These are phyloP conservation scores for Amphipoea oculea DNA, from an alignment of 2,888 invertebrate genomes.

Conservation along the genomic window DNA sequence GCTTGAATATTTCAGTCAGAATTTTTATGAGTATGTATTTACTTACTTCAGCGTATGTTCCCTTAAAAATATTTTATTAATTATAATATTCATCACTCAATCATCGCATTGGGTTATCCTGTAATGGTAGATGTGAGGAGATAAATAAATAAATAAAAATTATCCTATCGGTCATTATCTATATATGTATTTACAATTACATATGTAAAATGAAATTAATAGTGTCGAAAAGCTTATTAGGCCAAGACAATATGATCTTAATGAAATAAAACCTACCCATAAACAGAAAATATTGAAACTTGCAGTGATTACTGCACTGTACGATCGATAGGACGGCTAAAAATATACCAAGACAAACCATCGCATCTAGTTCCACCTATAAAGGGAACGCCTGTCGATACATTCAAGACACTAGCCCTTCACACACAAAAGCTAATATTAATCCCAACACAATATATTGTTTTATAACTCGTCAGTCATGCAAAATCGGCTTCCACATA, in stretches of 20 bases:
- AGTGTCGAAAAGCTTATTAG: background rate
- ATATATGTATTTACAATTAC: background rate
- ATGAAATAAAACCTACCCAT: too few relatives aligned
- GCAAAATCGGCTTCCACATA: constrained; percentile 76
- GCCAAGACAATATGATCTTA: background rate
- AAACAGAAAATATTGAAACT: background rate
- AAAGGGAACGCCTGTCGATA: constrained; percentile 19
- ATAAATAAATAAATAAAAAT: background rate
- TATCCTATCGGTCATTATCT: background rate
- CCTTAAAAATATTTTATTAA: background rate
- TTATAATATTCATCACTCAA: background rate
- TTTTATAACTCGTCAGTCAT: constrained; percentile 74
- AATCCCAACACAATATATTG: constrained; percentile 66
- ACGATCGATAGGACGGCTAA: constrained; percentile 2
- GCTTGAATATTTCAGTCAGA: background rate
- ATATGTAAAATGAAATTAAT: background rate
- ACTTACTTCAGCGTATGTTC: background rate
- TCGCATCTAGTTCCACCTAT: background rate
- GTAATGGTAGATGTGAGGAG: background rate
- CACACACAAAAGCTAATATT: constrained; percentile 50
- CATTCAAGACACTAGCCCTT: constrained; percentile 23
- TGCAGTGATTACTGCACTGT: background rate
- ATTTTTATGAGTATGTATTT: background rate
- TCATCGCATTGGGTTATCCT: background rate
- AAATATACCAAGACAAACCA: constrained; percentile 12